Percentiles rank a stretch among this genome's conserved stretches.
Evolutionary conservation across 1,140 invertebrate species (phyloP).

Genomic region (Microvelia longipes): DNA sequence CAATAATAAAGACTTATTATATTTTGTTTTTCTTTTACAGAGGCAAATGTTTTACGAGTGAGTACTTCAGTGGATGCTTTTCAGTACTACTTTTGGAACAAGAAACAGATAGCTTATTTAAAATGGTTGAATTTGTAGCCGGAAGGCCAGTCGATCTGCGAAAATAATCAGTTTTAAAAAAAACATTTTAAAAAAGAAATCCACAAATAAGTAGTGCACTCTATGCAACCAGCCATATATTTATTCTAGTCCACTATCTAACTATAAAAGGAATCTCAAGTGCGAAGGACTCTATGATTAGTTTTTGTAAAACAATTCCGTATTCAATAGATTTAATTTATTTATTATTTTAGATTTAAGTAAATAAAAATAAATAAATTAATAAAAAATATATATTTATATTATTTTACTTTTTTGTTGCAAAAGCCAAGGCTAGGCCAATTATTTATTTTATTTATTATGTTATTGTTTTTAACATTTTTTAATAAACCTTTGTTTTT

Average conservation of each 20-base stretch:
- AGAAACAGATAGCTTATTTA: constrained; percentile 39
- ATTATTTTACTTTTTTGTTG: no score
- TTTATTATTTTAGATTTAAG: background rate
- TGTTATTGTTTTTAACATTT: no score
- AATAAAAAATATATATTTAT: no score
- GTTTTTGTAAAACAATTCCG: background rate
- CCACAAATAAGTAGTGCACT: background rate
- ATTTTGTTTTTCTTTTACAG: constrained; percentile 26
- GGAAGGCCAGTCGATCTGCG: constrained; percentile 11
- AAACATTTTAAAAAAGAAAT: background rate
- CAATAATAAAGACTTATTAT: no score
- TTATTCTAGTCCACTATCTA: background rate
- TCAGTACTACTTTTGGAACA: constrained; percentile 41
- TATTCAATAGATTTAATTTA: background rate
- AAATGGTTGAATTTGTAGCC: constrained; percentile 43
- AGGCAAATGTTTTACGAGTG: constrained; percentile 41
- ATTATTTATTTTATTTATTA: no score
- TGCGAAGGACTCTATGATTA: background rate
- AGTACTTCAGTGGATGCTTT: constrained; percentile 46
- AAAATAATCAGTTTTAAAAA: background rate
- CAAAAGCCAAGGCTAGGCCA: no score
- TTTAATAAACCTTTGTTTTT: no score
- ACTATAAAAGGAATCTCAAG: background rate
- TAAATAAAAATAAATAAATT: no score
- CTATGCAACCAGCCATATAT: background rate